Evolutionary conservation across 2,888 invertebrate species (phyloP), one percentile per base, ranked within the genome.

Genomic region (Drosophila leonis): DNA sequence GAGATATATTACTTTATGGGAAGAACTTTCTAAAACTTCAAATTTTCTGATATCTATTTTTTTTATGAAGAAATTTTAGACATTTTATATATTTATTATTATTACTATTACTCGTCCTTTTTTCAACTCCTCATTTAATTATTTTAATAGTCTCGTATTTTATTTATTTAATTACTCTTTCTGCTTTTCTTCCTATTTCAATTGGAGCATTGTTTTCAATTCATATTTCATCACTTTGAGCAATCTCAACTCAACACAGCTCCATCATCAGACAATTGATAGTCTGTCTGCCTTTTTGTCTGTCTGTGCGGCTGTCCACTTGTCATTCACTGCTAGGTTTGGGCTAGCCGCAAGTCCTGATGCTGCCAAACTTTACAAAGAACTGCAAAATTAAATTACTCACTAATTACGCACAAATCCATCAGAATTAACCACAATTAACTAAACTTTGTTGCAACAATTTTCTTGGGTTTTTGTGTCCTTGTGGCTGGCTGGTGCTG

Each of bases 351-450:
- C 67, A 20, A 51, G 67, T 56, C 18, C 44, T 64, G 64, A 35
- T 33, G 33, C 49, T 42, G 41, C 35, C 41, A 74, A 74, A 69
- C 57, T 77, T 78, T 59, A 46, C 54, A 70, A 78, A 61, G 75
- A 75, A 76, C 49, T 66, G 70, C 59, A 62, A 82, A 90, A 90
- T 83, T 82, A 73, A 84, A 90, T 90, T 90, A 90, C 80, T 77
- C 77, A 79, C 81, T 83, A 90, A 90, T 90, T 90, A 90, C 82
- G 74, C 79, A 77, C 82, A 86, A 90, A 90, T 90, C 91, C 91
- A 90, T 91, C 88, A 91, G 91, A 91, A 91, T 91, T 90, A 90
- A 90, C 90, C 90, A 75, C 90, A 90, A 90, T 91, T 91, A 90
- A 84, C 80, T 78, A 82, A 86, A 83, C 78, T 90, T 88, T 88